Evolutionary conservation across 2,888 invertebrate genomes (phyloP), one percentile per base, ranked within the genome.

Genomic region (Papilio protenor): DNA sequence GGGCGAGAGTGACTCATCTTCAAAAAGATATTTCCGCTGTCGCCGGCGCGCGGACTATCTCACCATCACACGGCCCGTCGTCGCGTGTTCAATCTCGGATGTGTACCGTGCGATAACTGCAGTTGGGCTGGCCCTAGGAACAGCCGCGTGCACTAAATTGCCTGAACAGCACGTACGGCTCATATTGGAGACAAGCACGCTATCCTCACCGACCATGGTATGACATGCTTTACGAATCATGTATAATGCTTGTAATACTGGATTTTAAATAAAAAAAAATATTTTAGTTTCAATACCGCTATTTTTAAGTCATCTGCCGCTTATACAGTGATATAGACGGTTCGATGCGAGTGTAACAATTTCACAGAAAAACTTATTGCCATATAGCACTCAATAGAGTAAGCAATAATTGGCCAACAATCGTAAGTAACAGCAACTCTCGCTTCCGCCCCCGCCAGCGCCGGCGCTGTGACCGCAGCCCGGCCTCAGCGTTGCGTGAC

Each of bases 361-460:
- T 55, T 55, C 21, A 55, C n/a, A n/a, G n/a, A n/a, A 2, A 55
- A 55, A 55, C n/a, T 55, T 55, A n/a, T n/a, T n/a, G n/a, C n/a
- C 18, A 55, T 21, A n/a, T 18, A 10, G 55, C n/a, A 55, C 18
- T 23, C 23, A 59, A 59, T 59, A 59, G 12, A 23, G 33, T 18
- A 4, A 18, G 33, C 33, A 18, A 18, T 33, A 40, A n/a, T 18
- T 66, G 66, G 11, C 2, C 45, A 72, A 72, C 33, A 18, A 6
- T 49, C 2, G 47, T 21, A 70, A 12, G 52, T 52, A 23, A 21
- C 8, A 23, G 11, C 12, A 11, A 45, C 71, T 21, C 14, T 55
- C 73, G 72, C 40, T 33, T 55, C 73, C 73, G 57, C 73, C n/a
- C 5, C 47, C 59, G 47, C 47, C 57, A n/a, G 16, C 64, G 64